Percentiles rank a stretch among this genome's conserved stretches.
Conservation (phyloP, 2,113 vertebrate genomes). For the Seriola dumerili region DNA sequence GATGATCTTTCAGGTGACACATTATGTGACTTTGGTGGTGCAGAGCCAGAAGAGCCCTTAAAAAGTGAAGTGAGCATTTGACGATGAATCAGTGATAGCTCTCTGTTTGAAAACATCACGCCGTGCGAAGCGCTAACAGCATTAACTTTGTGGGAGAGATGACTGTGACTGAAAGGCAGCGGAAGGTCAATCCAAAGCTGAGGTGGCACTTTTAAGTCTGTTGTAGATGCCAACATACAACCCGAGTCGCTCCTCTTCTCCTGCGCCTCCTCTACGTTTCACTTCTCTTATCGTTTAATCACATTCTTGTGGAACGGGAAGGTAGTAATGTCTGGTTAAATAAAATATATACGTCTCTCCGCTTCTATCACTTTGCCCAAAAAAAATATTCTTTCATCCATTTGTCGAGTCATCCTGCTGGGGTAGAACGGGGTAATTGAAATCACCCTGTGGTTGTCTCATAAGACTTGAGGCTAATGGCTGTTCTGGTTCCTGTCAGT, state of each 20-base stretch:
- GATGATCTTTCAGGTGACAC: neutral
- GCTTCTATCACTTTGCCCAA: slow-evolving; percentile 16
- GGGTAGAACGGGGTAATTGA: slow-evolving; percentile 73
- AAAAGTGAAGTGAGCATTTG: slow-evolving; percentile 11
- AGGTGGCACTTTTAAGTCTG: slow-evolving; percentile 6
- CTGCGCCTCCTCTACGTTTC: neutral
- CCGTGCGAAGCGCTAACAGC: neutral
- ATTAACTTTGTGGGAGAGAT: slow-evolving; percentile 10
- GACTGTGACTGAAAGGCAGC: slow-evolving; percentile 7
- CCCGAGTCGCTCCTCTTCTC: neutral
- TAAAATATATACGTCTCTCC: slow-evolving; percentile 40
- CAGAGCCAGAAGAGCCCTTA: neutral
- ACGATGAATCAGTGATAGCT: neutral
- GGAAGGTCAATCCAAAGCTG: slow-evolving; percentile 28
- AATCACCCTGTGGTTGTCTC: slow-evolving; percentile 77
- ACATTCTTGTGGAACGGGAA: slow-evolving; percentile 1
- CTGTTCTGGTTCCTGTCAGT: slow-evolving; percentile 71
- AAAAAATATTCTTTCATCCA: slow-evolving; percentile 55
- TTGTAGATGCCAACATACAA: neutral
- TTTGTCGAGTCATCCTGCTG: slow-evolving; percentile 48
- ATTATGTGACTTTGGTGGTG: neutral
- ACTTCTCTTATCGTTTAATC: neutral
- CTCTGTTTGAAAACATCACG: neutral
- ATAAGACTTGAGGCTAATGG: slow-evolving; percentile 74
- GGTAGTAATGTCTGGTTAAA: neutral